Evolutionary conservation across 2,888 invertebrate species (phyloP).

Genomic region (Odontomyia ornata): DNA sequence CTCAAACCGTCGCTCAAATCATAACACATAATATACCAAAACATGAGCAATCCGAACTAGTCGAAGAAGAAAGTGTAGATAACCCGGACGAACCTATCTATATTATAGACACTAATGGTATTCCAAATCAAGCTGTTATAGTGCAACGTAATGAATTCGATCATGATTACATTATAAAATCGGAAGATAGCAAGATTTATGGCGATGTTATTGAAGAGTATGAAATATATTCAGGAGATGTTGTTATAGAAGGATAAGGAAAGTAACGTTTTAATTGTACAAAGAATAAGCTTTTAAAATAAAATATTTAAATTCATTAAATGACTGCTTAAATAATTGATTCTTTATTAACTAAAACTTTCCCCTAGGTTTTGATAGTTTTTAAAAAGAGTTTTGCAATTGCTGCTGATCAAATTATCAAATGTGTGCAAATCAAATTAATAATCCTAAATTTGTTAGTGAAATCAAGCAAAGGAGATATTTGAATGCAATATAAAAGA

Average conservation of each 20-base stretch:
- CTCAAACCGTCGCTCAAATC: not conserved
- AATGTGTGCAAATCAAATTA: too few relatives aligned
- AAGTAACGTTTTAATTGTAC: too few relatives aligned
- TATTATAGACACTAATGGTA: conserved; percentile 1
- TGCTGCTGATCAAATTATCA: too few relatives aligned
- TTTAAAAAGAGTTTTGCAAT: too few relatives aligned
- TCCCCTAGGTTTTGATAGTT: too few relatives aligned
- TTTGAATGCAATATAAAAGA: too few relatives aligned
- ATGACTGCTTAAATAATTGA: too few relatives aligned
- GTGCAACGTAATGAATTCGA: conserved; percentile 44
- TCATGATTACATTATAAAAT: conserved; percentile 46
- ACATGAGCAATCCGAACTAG: not conserved
- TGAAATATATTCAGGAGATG: conserved; percentile 27
- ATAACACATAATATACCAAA: not conserved
- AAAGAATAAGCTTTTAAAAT: too few relatives aligned
- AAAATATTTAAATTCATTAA: too few relatives aligned
- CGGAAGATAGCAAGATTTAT: conserved; percentile 42
- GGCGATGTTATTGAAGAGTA: conserved; percentile 47
- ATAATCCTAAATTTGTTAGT: too few relatives aligned
- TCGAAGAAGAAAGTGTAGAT: conserved; percentile 15
- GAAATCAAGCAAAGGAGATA: too few relatives aligned
- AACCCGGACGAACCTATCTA: conserved; percentile 32
- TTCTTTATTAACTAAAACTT: too few relatives aligned
- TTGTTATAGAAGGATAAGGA: not conserved
- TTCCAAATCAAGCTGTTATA: conserved; percentile 41